phyloP scores from a whole-genome alignment of 2,113 vertebrate genomes.

The Mixornis gularis region DNA sequence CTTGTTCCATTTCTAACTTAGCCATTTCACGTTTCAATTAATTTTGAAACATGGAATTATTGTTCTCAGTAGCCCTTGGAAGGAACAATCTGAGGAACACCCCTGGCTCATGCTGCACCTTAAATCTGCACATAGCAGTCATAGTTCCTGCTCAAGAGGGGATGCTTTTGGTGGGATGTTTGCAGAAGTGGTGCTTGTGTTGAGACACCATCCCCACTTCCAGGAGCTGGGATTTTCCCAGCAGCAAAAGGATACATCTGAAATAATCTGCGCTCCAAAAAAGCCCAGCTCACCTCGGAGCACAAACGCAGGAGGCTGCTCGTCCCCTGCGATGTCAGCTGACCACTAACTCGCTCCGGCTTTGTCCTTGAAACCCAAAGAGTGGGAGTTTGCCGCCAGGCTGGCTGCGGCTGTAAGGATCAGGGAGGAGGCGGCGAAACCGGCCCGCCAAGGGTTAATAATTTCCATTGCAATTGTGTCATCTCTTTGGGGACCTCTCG shows the following conservation, averaged over 20 bases:
- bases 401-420: not conserved
- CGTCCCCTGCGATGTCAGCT: not conserved
- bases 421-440: not conserved
- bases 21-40: slow-evolving; percentile 21
- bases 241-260: not conserved
- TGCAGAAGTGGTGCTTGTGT: not conserved
- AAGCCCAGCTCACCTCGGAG: not conserved
- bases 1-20: not conserved
- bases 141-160: not conserved
- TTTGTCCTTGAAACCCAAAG: slow-evolving; percentile 43
- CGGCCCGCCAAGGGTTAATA: slow-evolving; percentile 55
- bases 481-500: slow-evolving; percentile 73
- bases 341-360: not conserved
- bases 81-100: not conserved
- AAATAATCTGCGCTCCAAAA: not conserved
- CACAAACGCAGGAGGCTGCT: not conserved
- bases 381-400: not conserved
- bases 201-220: not conserved
- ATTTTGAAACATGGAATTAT: not conserved
- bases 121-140: not conserved
- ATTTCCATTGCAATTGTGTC: slow-evolving; percentile 68
- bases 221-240: not conserved
- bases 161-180: not conserved
- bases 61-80: not conserved
- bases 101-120: not conserved